Conservation (phyloP, 1,140 invertebrate species). For the Pectinophora gossypiella region DNA sequence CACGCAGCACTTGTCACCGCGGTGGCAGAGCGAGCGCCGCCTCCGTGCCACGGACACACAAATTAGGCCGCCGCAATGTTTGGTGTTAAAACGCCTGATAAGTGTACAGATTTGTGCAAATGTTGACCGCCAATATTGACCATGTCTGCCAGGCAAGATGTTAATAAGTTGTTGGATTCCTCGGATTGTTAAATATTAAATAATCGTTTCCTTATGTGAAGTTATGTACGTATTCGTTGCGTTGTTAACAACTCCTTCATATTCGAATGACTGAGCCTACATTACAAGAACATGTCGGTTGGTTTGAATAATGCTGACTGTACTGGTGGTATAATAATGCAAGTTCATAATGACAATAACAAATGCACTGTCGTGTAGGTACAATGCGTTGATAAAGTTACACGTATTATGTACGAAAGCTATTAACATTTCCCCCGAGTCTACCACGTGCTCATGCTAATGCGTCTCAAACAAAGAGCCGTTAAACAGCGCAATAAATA, state of each 20-base stretch:
- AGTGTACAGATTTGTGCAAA: slow-evolving; percentile 62
- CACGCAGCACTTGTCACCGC: background rate
- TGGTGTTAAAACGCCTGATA: slow-evolving; percentile 66
- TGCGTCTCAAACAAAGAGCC: slow-evolving; percentile 27
- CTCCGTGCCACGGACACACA: background rate
- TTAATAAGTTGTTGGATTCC: slow-evolving; percentile 46
- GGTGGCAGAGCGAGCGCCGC: background rate
- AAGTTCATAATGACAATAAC: too few relatives aligned
- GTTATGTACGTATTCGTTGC: too few relatives aligned
- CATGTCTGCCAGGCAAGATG: slow-evolving; percentile 49
- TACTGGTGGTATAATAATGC: too few relatives aligned
- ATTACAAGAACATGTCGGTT: too few relatives aligned
- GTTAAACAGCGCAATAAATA: slow-evolving; percentile 29
- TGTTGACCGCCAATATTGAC: slow-evolving; percentile 56
- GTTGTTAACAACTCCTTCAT: too few relatives aligned
- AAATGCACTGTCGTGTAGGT: too few relatives aligned
- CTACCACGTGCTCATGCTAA: slow-evolving; percentile 25
- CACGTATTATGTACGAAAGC: slow-evolving; percentile 23
- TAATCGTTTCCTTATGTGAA: slow-evolving; percentile 34
- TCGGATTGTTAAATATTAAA: slow-evolving; percentile 38
- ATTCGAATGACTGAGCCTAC: too few relatives aligned
- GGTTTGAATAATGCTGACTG: too few relatives aligned
- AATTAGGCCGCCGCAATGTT: slow-evolving; percentile 26
- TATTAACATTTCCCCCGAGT: slow-evolving; percentile 16
- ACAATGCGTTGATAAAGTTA: too few relatives aligned